Conservation (phyloP, 2,113 vertebrate genomes). For the Nyctereutes procyonoides region DNA sequence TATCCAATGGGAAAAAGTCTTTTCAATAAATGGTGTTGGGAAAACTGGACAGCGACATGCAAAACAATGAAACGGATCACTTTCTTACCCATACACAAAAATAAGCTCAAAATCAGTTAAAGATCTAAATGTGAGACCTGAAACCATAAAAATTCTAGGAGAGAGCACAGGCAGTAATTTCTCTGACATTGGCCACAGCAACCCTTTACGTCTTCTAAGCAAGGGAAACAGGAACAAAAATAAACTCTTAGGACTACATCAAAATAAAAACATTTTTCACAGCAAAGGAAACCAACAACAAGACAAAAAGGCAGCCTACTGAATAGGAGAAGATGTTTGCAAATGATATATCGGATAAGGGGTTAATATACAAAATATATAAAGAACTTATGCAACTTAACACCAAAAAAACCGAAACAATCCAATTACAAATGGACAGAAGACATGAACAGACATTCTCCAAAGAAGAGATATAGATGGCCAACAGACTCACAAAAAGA, state of each 20-base stretch:
- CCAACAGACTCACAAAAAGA: background rate
- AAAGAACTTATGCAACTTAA: background rate
- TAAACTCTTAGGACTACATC: background rate
- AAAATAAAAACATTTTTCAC: background rate
- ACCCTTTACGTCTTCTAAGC: background rate
- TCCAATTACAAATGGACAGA: background rate
- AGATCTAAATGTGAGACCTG: background rate
- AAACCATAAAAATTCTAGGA: background rate
- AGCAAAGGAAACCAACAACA: background rate
- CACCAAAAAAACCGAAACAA: background rate
- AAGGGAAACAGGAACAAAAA: background rate
- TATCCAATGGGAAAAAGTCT: background rate
- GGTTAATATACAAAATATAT: background rate
- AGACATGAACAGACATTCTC: background rate
- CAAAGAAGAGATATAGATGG: background rate
- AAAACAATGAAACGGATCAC: background rate
- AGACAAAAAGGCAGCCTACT: background rate
- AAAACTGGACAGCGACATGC: background rate
- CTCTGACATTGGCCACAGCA: background rate
- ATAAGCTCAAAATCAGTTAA: background rate
- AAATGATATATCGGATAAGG: background rate
- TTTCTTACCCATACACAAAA: background rate
- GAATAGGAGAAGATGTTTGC: background rate
- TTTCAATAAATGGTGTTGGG: background rate
- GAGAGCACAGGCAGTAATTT: background rate